Evolutionary conservation across 1,140 invertebrate genomes (phyloP), one percentile per base, ranked within the genome.

Genomic region (Daktulosphaira vitifoliae): DNA sequence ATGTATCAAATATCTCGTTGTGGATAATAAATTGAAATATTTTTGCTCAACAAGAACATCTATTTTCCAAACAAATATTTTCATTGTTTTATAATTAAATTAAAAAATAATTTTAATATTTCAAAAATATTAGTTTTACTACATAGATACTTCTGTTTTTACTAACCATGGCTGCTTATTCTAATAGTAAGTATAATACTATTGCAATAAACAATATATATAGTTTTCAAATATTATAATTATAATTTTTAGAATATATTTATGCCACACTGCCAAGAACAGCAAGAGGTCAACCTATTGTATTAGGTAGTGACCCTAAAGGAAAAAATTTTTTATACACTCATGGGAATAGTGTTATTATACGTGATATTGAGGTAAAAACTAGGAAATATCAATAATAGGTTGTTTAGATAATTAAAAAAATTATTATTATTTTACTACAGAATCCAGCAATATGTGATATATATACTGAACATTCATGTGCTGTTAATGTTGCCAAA

Each of bases 321-420:
- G 94, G 94, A 46, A 94, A 96, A 72, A 97, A 92, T 73, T 94
- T 98, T 75, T 80, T 99, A 20, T 99, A 99, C 75, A 89, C 91
- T 38, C 96, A 98, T 81, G 94, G 94, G 69, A 96, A 96, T 74
- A 96, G 89, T 73, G 92, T 99, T 44, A 96, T 96, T 71, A 98
- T 99, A 71, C 81, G 96, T 66, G 90, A 98, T 78, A 93, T 98
- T 72, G 89, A 93, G 69, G 90, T 92, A 77, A 33, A 82, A 78
- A 39, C 42, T 33, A 13, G 0, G 39, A 20, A 22, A 16, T 39
- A 46, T 25, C 29, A 16, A n/a, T 54, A 37, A 44, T 26, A 46
- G 42, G 25, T 29, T 46, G 9, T 13, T 13, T 46, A 44, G 13
- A n/a, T n/a, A n/a, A 20, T 52, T 44, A n/a, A 22, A 33, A 68